phyloP scores from a whole-genome alignment of 2,797 vertebrate genomes.

The Peromyscus melanophrys region DNA sequence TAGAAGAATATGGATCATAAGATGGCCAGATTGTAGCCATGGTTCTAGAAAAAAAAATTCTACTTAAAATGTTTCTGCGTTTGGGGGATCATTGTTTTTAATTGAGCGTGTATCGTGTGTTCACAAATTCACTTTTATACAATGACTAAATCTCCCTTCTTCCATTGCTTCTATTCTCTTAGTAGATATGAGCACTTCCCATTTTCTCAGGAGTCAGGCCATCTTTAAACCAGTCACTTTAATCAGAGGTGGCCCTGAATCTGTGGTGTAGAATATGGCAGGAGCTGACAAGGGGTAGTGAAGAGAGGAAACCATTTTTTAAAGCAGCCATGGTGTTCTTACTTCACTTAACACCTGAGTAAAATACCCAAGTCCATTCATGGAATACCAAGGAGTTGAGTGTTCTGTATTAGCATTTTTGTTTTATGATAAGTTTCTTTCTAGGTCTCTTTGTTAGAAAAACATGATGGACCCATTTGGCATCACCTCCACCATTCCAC shows the following conservation, averaged over 20 bases:
- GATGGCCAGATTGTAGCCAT: not conserved
- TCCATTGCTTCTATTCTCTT: not conserved
- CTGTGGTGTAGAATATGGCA: not conserved
- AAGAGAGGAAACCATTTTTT: conserved; percentile 60
- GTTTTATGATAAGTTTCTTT: conserved; percentile 57
- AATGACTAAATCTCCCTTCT: not conserved
- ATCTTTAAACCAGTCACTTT: not conserved
- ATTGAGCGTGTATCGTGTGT: not conserved
- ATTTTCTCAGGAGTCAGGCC: not conserved
- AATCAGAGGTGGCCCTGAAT: not conserved
- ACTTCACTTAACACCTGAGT: conserved; percentile 58
- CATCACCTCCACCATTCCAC: not conserved
- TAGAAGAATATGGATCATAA: not conserved
- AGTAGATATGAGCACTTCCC: not conserved
- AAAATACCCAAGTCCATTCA: conserved; percentile 43
- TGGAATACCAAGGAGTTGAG: conserved; percentile 22
- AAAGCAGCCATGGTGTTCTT: conserved; percentile 62
- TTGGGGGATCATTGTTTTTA: conserved; percentile 28
- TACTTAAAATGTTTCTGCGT: conserved; percentile 10
- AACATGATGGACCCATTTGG: not conserved
- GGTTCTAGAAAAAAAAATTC: not conserved
- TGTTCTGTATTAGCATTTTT: conserved; percentile 56
- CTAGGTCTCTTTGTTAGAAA: not conserved
- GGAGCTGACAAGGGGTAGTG: not conserved
- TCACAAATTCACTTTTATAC: not conserved